Evolutionary conservation across 2,797 vertebrate species (phyloP), one percentile per base, ranked within the genome.

Genomic region (Loris lydekkerianus): DNA sequence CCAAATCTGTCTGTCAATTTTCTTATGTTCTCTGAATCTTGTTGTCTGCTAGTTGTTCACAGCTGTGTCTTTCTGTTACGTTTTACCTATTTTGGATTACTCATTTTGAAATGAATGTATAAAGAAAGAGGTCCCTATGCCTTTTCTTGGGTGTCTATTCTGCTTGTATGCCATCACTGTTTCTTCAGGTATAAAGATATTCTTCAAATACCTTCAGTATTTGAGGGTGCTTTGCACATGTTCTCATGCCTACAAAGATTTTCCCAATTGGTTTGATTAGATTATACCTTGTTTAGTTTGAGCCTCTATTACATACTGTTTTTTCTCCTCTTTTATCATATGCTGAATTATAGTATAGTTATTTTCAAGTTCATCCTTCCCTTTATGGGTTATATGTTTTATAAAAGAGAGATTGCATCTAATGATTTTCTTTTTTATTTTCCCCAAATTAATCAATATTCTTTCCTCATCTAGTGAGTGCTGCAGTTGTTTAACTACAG

Each of bases 341-440:
- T 60, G 31, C 3, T 58, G 15, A 86, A 91, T 96, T 37, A 58
- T 9, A 31, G 10, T 56, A 25, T 10, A 60, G 20, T 70, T 95
- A 89, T 87, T 94, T 85, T 3, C 8, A 82, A 76, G 60, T 83
- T 58, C 56, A 67, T 89, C 11, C 21, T 94, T 89, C 70, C 29
- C 14, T 8, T 43, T 3, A 13, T 86, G 56, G 46, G 20, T 77
- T 80, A 78, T n/a, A 20, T 88, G 69, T 34, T 21, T 11, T 82
- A 10, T 49, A 95, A 94, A 65, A 83, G 4, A 92, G 31, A 87
- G 34, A 58, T 49, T 80, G 1, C 75, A 6, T 53, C n/a, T 77
- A 91, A 86, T 78, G 84, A 65, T 37, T 37, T 88, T 34, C 34
- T 40, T 93, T 65, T 76, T 63, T 8, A 89, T 69, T 82, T 93